phyloP scores from a whole-genome alignment of 2,797 vertebrate species.

The Poecile montanus region DNA sequence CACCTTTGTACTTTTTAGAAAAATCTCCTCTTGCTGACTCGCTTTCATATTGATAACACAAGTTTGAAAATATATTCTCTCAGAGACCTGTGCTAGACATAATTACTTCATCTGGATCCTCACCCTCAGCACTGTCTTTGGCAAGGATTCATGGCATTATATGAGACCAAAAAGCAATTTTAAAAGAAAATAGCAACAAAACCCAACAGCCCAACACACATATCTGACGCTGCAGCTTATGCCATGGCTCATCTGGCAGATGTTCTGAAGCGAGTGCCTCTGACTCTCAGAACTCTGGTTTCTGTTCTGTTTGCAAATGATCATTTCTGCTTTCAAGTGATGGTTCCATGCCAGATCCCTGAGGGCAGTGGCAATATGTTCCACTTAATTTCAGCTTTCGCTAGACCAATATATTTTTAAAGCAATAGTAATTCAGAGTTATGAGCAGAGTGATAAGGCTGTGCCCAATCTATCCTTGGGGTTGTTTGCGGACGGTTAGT shows the following conservation, averaged over 20 bases:
- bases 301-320: background rate
- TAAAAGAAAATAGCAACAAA: constrained; percentile 14
- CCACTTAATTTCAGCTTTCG: constrained; percentile 16
- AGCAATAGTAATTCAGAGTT: background rate
- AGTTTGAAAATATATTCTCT: background rate
- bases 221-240: background rate
- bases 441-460: background rate
- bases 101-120: background rate
- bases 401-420: background rate
- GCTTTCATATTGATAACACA: background rate
- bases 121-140: background rate
- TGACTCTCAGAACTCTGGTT: background rate
- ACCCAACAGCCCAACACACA: background rate
- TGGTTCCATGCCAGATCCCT: background rate
- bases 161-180: background rate
- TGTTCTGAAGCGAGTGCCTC: background rate
- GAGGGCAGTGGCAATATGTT: background rate
- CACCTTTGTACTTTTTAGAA: background rate
- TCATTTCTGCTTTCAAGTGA: background rate
- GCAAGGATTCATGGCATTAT: background rate
- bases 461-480: background rate
- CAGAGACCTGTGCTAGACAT: background rate
- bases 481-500: background rate
- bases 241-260: background rate
- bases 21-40: background rate